These are phyloP conservation scores for Ammodramus savannarum DNA, from an alignment of 2,113 vertebrate genomes.

Conservation along the genomic window DNA sequence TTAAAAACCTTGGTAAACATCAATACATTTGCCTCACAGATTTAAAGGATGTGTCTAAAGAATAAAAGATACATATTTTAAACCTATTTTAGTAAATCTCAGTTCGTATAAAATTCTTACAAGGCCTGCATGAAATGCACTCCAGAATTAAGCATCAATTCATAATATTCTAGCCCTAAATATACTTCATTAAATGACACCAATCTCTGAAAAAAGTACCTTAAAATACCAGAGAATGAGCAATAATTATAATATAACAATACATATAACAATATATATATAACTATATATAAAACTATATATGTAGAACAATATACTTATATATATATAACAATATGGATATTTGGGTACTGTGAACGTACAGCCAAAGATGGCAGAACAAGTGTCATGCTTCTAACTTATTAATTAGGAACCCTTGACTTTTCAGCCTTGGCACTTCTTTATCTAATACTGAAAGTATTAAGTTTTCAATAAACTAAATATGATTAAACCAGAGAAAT, in stretches of 20 bases:
- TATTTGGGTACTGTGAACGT: background rate
- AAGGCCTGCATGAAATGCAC: background rate
- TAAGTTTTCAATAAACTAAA: background rate
- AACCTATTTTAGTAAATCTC: background rate
- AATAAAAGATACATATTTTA: background rate
- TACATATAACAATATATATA: too few species aligned
- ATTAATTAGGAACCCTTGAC: background rate
- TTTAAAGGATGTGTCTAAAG: background rate
- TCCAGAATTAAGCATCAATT: background rate
- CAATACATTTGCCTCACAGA: background rate
- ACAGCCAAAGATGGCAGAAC: background rate
- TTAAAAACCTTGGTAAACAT: background rate
- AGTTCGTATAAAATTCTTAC: background rate
- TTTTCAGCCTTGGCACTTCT: background rate
- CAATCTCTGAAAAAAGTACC: background rate
- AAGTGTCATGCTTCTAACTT: background rate
- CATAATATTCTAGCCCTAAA: background rate
- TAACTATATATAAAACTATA: too few species aligned
- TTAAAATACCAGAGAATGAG: background rate
- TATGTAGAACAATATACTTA: too few species aligned
- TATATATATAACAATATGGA: too few species aligned
- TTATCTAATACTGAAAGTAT: background rate
- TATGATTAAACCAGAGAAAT: background rate
- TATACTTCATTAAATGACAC: background rate
- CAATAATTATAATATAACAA: background rate